Conservation (phyloP, 1,140 invertebrate genomes). For the Hylaeus volcanicus region DNA sequence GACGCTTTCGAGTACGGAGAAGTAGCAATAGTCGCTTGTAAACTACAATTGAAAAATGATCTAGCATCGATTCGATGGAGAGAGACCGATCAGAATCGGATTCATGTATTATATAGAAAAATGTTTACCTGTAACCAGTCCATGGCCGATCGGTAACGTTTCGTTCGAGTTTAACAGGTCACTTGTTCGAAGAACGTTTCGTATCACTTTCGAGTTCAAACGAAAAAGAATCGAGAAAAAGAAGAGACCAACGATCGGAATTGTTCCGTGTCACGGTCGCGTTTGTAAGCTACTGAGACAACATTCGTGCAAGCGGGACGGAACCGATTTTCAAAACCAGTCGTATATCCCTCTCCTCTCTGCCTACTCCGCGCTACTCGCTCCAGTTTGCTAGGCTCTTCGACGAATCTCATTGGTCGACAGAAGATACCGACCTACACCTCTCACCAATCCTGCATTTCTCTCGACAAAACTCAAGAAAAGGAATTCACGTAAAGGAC, state of each 20-base stretch:
- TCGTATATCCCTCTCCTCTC: constrained; percentile 35
- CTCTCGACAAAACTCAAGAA: neutral
- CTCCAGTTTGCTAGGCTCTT: neutral
- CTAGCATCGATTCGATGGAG: neutral
- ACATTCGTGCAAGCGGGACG: constrained; percentile 38
- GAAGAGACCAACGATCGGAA: constrained; percentile 2
- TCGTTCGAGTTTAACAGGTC: neutral
- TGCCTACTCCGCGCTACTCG: neutral
- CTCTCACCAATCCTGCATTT: constrained; percentile 25
- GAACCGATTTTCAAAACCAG: constrained; percentile 59
- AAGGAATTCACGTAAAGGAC: neutral
- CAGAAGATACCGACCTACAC: neutral
- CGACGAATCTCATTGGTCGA: constrained; percentile 25
- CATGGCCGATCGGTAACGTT: neutral
- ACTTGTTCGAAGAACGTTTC: neutral
- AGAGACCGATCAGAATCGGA: neutral
- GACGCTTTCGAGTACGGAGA: too few species aligned
- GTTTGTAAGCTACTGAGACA: constrained; percentile 46
- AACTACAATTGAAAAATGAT: neutral
- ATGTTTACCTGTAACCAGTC: constrained; percentile 20
- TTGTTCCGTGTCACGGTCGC: constrained; percentile 46
- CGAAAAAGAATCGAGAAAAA: neutral
- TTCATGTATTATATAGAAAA: too few species aligned
- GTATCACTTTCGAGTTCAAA: neutral
- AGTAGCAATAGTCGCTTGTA: too few species aligned